Evolutionary conservation across 1,140 invertebrate genomes (phyloP).

Genomic region (Neuroterus valhalla): DNA sequence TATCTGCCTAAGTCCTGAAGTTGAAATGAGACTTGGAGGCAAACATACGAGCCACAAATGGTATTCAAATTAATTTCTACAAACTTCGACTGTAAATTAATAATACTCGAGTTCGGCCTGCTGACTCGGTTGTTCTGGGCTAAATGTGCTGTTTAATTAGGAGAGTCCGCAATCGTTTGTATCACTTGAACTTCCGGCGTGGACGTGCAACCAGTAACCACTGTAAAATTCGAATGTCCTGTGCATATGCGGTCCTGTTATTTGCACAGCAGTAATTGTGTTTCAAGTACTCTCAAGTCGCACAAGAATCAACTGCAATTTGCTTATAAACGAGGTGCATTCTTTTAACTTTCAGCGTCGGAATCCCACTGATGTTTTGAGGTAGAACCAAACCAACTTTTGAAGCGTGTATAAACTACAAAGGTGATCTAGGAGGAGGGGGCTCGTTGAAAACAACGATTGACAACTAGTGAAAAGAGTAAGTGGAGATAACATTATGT

Average conservation of each 20-base stretch:
- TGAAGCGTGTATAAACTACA: too few species aligned
- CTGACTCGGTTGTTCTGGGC: slow-evolving; percentile 54
- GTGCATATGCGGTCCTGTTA: slow-evolving; percentile 44
- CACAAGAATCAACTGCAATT: slow-evolving; percentile 34
- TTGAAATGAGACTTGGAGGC: slow-evolving; percentile 49
- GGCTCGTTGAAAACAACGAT: too few species aligned
- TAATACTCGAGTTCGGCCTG: slow-evolving; percentile 54
- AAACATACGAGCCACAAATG: slow-evolving; percentile 58
- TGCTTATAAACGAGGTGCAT: slow-evolving; percentile 36
- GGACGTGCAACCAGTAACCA: slow-evolving; percentile 39
- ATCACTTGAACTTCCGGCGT: slow-evolving; percentile 40
- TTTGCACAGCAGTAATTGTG: slow-evolving; percentile 47
- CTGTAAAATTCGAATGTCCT: slow-evolving; percentile 39
- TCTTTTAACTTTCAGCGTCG: too few species aligned
- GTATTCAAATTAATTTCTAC: slow-evolving; percentile 63
- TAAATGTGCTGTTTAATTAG: slow-evolving; percentile 65
- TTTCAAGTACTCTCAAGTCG: slow-evolving; percentile 34
- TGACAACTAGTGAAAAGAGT: too few species aligned
- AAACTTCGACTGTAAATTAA: slow-evolving; percentile 63
- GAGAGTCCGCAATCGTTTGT: slow-evolving; percentile 63
- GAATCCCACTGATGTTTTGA: too few species aligned
- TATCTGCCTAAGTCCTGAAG: slow-evolving; percentile 49
- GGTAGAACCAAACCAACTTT: too few species aligned
- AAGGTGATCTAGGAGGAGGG: too few species aligned
- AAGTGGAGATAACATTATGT: too few species aligned